Percentiles rank a stretch among this genome's conserved stretches.
Evolutionary conservation across 2,797 vertebrate species (phyloP).

Genomic region (Cossypha dichroa): DNA sequence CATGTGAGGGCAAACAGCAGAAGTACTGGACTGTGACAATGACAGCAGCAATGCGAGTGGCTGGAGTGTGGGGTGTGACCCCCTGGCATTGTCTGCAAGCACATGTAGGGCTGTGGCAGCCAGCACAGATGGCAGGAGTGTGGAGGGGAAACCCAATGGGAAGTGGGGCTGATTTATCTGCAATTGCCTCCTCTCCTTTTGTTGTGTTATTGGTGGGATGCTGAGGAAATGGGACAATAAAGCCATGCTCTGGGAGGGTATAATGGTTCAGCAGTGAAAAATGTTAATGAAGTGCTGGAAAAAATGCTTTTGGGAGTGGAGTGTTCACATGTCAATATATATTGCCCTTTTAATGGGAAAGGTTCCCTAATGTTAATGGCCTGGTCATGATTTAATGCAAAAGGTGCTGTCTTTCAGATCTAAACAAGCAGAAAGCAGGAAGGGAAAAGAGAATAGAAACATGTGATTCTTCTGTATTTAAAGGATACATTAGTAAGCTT

Average conservation of each 20-base stretch:
- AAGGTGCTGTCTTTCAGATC: neutral
- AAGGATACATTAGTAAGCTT: neutral
- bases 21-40: neutral
- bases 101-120: fast-evolving
- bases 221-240: neutral
- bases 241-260: neutral
- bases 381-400: neutral
- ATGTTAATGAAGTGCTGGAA: conserved; percentile 5
- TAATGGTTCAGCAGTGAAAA: conserved; percentile 8
- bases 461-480: neutral
- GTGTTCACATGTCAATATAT: neutral
- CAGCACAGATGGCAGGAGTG: conserved; percentile 8
- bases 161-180: conserved; percentile 36
- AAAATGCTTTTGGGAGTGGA: neutral
- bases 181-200: conserved; percentile 8
- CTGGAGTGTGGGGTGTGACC: neutral
- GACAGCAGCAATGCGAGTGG: neutral
- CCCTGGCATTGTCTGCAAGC: fast-evolving
- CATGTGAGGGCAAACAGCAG: neutral
- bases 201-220: neutral
- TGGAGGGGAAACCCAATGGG: neutral
- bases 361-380: neutral
- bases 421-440: neutral
- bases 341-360: conserved; percentile 1
- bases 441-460: neutral